These are phyloP conservation scores for Heliangelus exortis DNA, from an alignment of 2,797 vertebrate genomes.

Conservation along the genomic window DNA sequence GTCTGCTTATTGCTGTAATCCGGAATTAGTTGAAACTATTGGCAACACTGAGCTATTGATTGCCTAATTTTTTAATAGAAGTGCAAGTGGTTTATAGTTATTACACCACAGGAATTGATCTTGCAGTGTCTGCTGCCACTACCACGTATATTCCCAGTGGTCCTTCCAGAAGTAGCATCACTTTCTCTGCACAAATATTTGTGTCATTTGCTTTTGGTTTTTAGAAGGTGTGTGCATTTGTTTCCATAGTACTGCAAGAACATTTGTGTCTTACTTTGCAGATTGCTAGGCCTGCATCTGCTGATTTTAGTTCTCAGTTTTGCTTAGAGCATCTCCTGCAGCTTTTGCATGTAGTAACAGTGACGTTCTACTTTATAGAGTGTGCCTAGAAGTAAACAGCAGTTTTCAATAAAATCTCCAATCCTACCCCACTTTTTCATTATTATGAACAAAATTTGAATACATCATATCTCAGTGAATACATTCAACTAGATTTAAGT, in stretches of 20 bases:
- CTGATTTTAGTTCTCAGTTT: not conserved
- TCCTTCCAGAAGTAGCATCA: not conserved
- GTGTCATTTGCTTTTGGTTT: not conserved
- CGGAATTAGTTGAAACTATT: fast-evolving
- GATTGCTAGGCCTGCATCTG: not conserved
- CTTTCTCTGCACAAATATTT: not conserved
- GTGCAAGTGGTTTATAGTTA: not conserved
- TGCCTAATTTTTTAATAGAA: not conserved
- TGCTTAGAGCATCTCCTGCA: not conserved
- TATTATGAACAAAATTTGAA: not conserved
- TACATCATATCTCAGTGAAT: not conserved
- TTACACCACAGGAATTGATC: not conserved
- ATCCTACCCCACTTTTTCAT: not conserved
- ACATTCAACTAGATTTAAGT: not conserved
- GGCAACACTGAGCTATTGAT: not conserved
- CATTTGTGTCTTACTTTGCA: not conserved
- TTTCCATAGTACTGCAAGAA: not conserved
- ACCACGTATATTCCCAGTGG: fast-evolving
- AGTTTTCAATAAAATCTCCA: not conserved
- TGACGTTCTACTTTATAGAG: not conserved
- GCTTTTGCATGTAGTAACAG: not conserved
- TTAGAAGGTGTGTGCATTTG: not conserved
- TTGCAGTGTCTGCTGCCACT: not conserved
- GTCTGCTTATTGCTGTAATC: not conserved
- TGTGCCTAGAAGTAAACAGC: not conserved